These are phyloP conservation scores for Aphrophora alni DNA, from an alignment of 2,888 invertebrate genomes.

Conservation along the genomic window DNA sequence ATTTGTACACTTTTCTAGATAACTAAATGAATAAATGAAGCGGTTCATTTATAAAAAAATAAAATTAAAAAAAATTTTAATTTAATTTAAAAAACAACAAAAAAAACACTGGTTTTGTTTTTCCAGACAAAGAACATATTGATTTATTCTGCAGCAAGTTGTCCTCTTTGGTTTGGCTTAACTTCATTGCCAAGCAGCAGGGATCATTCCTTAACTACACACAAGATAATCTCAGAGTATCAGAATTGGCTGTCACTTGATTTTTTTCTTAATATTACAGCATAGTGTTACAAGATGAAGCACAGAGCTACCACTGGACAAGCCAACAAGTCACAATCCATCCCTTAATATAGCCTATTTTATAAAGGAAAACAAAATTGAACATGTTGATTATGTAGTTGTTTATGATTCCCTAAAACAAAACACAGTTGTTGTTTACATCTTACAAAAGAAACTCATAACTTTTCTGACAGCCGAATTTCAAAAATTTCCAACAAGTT, in stretches of 20 bases:
- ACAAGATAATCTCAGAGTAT: not conserved
- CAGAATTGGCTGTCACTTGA: not conserved
- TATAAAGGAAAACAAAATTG: not conserved
- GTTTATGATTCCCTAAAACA: conserved; percentile 16
- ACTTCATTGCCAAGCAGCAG: no score
- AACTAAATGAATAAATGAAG: no score
- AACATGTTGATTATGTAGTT: not conserved
- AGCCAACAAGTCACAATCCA: conserved; percentile 9
- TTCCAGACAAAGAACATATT: no score
- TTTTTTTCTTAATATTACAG: conserved; percentile 34
- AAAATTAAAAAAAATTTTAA: no score
- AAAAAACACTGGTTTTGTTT: no score
- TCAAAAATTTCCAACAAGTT: not conserved
- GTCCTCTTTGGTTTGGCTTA: no score
- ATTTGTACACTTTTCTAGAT: no score
- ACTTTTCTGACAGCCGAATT: not conserved
- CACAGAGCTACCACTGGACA: conserved; percentile 28
- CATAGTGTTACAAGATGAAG: conserved; percentile 33
- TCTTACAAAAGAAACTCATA: conserved; percentile 10
- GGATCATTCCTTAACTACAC: not conserved
- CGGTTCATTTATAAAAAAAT: no score
- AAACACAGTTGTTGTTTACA: conserved; percentile 10
- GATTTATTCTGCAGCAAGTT: no score
- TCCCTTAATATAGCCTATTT: conserved; percentile 21
- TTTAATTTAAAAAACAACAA: no score